Percentiles rank a stretch among this genome's conserved stretches.
phyloP scores from a whole-genome alignment of 2,797 vertebrate species.

The Galaxias olidus region DNA sequence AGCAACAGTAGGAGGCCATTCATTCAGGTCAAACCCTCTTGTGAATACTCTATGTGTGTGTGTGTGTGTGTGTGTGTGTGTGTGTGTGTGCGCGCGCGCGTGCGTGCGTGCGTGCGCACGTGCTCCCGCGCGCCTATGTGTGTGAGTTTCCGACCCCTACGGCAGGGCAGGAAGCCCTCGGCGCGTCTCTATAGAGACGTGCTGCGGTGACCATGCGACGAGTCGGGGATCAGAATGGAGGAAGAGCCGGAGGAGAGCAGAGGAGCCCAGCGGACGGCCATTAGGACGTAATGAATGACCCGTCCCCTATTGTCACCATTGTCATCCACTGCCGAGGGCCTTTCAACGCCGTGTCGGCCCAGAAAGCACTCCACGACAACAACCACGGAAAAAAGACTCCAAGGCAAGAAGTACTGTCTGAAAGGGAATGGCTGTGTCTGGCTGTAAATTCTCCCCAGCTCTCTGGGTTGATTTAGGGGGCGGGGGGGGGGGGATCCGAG shows the following conservation, averaged over 20 bases:
- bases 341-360: too few relatives aligned
- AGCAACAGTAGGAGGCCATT: slow-evolving; percentile 8
- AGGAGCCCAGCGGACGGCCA: slow-evolving; percentile 61
- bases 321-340: background rate
- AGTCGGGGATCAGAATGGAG: too few relatives aligned
- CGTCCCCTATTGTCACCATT: slow-evolving; percentile 78
- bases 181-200: too few relatives aligned
- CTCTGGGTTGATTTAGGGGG: slow-evolving; percentile 71
- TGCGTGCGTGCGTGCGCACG: too few relatives aligned
- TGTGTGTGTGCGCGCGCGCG: too few relatives aligned
- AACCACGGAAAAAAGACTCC: slow-evolving; percentile 10
- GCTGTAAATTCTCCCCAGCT: slow-evolving; percentile 68
- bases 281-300: slow-evolving; percentile 80
- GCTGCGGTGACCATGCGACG: background rate
- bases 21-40: background rate
- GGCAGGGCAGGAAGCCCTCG: too few relatives aligned
- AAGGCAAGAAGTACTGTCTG: slow-evolving; percentile 30
- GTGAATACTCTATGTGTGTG: slow-evolving; percentile 6
- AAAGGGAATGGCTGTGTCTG: slow-evolving; percentile 42
- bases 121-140: too few relatives aligned
- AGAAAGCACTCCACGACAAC: background rate
- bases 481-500: slow-evolving; percentile 73
- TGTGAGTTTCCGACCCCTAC: too few relatives aligned
- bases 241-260: slow-evolving; percentile 35
- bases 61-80: too few relatives aligned